Percentiles rank a stretch among this genome's conserved stretches.
Conservation (phyloP, 2,113 vertebrate genomes). For the Chinchilla lanigera region DNA sequence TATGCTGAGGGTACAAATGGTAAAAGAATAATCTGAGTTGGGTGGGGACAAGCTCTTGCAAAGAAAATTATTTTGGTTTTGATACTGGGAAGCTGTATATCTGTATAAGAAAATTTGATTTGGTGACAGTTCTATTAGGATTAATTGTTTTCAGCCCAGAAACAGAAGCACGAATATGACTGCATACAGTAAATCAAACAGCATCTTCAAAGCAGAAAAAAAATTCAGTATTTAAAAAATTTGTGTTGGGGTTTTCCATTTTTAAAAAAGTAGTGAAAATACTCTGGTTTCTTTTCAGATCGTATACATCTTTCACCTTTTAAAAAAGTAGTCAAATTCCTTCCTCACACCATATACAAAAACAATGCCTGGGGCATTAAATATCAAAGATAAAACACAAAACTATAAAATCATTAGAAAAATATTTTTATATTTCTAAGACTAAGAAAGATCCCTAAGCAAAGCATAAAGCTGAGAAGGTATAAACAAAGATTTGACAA, state of each 20-base stretch:
- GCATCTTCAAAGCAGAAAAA: not conserved
- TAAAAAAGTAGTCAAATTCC: not conserved
- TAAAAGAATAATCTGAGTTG: not conserved
- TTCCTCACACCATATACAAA: not conserved
- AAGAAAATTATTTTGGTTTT: conserved; percentile 4
- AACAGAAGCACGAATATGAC: not conserved
- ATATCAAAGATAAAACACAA: not conserved
- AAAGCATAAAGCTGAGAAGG: not conserved
- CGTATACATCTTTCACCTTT: too few relatives aligned
- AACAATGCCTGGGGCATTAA: not conserved
- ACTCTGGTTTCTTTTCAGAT: too few relatives aligned
- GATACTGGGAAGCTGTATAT: not conserved
- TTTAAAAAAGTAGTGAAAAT: not conserved
- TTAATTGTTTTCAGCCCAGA: not conserved
- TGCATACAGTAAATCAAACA: not conserved
- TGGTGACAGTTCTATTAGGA: not conserved
- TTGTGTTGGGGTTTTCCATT: not conserved
- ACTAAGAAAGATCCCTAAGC: not conserved
- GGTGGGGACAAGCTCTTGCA: not conserved
- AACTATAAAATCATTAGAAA: not conserved
- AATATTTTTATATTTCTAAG: not conserved
- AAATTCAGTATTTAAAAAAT: not conserved
- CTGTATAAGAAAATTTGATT: not conserved
- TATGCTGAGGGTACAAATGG: not conserved
- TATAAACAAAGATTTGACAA: not conserved